phyloP scores from a whole-genome alignment of 2,888 invertebrate genomes.

The Clostera curtula region DNA sequence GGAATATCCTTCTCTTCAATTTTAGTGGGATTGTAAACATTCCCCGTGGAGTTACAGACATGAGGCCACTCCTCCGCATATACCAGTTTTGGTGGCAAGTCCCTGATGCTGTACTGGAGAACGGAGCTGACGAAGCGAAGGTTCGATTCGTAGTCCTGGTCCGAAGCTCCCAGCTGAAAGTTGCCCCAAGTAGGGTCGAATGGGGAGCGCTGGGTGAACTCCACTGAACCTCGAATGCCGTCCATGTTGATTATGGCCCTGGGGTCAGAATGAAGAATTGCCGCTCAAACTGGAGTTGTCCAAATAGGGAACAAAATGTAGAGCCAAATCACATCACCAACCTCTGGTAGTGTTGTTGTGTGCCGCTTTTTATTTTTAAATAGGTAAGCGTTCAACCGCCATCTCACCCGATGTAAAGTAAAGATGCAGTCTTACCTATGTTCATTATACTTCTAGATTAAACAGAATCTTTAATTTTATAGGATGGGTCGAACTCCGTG shows the following conservation, averaged over 20 bases:
- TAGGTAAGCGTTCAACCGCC: too few relatives aligned
- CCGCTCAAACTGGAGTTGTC: too few relatives aligned
- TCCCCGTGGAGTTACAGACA: slow-evolving; percentile 81
- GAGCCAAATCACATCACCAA: too few relatives aligned
- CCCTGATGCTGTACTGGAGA: slow-evolving; percentile 81
- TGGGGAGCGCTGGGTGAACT: slow-evolving; percentile 85
- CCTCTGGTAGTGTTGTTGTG: too few relatives aligned
- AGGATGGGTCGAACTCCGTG: too few relatives aligned
- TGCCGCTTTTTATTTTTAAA: too few relatives aligned
- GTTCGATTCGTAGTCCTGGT: slow-evolving; percentile 79
- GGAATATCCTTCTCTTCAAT: slow-evolving; percentile 74
- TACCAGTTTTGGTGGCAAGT: slow-evolving; percentile 76
- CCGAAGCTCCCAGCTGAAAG: slow-evolving; percentile 79
- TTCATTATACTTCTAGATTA: too few relatives aligned
- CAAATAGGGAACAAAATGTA: too few relatives aligned
- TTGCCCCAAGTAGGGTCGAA: slow-evolving; percentile 89
- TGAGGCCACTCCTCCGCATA: slow-evolving; percentile 38
- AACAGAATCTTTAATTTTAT: too few relatives aligned
- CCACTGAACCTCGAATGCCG: slow-evolving; percentile 87
- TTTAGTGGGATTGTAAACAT: slow-evolving; percentile 84
- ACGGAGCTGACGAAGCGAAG: slow-evolving; percentile 84
- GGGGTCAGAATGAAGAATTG: slow-evolving; percentile 21
- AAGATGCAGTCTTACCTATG: too few relatives aligned
- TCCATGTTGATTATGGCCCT: slow-evolving; percentile 83
- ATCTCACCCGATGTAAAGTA: too few relatives aligned